Evolutionary conservation across 2,888 invertebrate species (phyloP).

Genomic region (Masnerella sp.): DNA sequence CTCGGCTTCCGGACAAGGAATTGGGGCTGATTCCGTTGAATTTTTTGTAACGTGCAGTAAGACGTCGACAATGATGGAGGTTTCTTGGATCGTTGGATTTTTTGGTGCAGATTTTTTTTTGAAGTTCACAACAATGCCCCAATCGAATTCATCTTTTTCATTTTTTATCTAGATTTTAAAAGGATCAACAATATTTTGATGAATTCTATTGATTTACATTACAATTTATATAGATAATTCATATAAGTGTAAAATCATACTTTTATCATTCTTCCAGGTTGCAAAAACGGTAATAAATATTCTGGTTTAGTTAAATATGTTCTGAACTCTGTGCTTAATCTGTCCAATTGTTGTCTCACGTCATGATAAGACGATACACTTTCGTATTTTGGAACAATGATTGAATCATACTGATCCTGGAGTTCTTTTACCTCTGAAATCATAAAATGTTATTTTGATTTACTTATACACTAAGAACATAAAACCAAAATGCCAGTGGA

Average conservation of each 20-base stretch:
- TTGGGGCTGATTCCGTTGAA: conserved; percentile 80
- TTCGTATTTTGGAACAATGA: conserved; percentile 85
- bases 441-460: neutral
- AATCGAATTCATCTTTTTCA: conserved; percentile 92
- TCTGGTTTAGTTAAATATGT: conserved; percentile 90
- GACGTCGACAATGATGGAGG: conserved; percentile 89
- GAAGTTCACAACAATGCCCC: conserved; percentile 97
- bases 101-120: conserved; percentile 84
- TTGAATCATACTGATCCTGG: conserved; percentile 82
- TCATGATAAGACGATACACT: conserved; percentile 90
- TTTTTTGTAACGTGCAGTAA: conserved; percentile 88
- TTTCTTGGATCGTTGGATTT: conserved; percentile 79
- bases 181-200: conserved; percentile 79
- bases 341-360: conserved; percentile 88
- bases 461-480: too few species aligned
- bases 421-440: conserved; percentile 82
- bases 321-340: conserved; percentile 86
- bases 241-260: conserved; percentile 81
- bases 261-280: conserved; percentile 95
- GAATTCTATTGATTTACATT: neutral
- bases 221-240: neutral
- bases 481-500: too few species aligned
- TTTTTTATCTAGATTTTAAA: conserved; percentile 83
- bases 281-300: conserved; percentile 94
- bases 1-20: conserved; percentile 84